Percentiles rank a stretch among this genome's conserved stretches.
phyloP scores from a whole-genome alignment of 1,140 invertebrate species.

The Dryas iulia region DNA sequence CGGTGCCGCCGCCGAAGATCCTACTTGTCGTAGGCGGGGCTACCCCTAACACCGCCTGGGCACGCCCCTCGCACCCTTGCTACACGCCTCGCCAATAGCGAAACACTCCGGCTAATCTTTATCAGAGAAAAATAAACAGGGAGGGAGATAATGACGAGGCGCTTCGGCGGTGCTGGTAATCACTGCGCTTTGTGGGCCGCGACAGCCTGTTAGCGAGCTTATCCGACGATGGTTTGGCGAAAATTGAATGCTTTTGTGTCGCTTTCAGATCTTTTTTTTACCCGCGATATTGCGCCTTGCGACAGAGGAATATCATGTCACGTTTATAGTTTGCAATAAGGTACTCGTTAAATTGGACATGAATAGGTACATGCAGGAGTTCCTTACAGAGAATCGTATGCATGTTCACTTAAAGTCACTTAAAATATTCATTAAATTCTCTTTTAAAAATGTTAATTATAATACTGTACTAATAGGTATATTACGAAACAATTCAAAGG shows the following conservation, averaged over 20 bases:
- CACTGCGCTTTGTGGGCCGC: conserved; percentile 69
- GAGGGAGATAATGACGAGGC: conserved; percentile 70
- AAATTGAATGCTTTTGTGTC: conserved; percentile 64
- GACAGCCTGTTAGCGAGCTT: conserved; percentile 65
- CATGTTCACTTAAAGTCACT: too few species aligned
- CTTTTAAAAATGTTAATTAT: too few species aligned
- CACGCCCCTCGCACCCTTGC: conserved; percentile 47
- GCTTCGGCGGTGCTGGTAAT: conserved; percentile 61
- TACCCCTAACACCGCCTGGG: conserved; percentile 36
- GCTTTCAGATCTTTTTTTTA: conserved; percentile 44
- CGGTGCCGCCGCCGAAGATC: conserved; percentile 49
- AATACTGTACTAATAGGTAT: too few species aligned
- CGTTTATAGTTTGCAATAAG: not conserved
- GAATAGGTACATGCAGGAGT: too few species aligned
- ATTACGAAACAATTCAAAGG: too few species aligned
- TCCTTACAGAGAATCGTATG: too few species aligned
- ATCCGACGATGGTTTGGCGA: conserved; percentile 66
- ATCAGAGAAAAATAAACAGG: conserved; percentile 77
- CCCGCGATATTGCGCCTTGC: conserved; percentile 38
- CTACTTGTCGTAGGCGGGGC: conserved; percentile 42
- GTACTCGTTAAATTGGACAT: not conserved
- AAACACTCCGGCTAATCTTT: conserved; percentile 73
- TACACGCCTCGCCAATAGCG: conserved; percentile 70
- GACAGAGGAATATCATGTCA: conserved; percentile 30
- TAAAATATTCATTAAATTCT: too few species aligned